Percentiles rank a stretch among this genome's conserved stretches.
These are phyloP conservation scores for Exaiptasia diaphana DNA, from an alignment of 64 coral and sea anemone species.

Conservation along the genomic window DNA sequence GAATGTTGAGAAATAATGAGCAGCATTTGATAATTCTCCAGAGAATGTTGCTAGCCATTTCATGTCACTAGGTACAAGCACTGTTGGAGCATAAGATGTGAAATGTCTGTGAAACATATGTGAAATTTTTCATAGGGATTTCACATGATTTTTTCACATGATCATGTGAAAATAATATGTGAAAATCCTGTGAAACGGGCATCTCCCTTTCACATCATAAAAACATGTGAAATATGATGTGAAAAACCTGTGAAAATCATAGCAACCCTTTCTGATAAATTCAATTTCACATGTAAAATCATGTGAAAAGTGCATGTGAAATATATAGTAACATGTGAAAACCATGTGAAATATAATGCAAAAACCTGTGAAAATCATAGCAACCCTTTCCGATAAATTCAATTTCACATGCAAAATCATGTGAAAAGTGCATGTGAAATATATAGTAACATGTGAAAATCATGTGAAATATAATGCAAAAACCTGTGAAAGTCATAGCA, in stretches of 20 bases:
- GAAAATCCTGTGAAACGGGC: not conserved
- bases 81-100: not conserved
- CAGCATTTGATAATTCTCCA: conserved; percentile 65
- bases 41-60: conserved; percentile 47
- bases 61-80: conserved; percentile 61
- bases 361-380: too few relatives aligned
- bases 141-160: not conserved
- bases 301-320: too few relatives aligned
- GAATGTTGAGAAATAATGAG: conserved; percentile 54
- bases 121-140: not conserved
- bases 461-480: too few relatives aligned
- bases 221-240: not conserved
- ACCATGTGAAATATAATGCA: too few relatives aligned
- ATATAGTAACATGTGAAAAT: too few relatives aligned
- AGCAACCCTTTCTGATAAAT: too few relatives aligned
- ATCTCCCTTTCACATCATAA: not conserved
- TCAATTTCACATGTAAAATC: too few relatives aligned
- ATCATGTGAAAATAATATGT: not conserved
- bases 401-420: too few relatives aligned
- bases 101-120: not conserved
- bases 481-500: too few relatives aligned
- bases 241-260: not conserved
- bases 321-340: too few relatives aligned
- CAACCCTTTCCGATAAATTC: too few relatives aligned
- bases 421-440: too few relatives aligned